phyloP scores from a whole-genome alignment of 2,888 invertebrate genomes.

The Aelia acuminata region DNA sequence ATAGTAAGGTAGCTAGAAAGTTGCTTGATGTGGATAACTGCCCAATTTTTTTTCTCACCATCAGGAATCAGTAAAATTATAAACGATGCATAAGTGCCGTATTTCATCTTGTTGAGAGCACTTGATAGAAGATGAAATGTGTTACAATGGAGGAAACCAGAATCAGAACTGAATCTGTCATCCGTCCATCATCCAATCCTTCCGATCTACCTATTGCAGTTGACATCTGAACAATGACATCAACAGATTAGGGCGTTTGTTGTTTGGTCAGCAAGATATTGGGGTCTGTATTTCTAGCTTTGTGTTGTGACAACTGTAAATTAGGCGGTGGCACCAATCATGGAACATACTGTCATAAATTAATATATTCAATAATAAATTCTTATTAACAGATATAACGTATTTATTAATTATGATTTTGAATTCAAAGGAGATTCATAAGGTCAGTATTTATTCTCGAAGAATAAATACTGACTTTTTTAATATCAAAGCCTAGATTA shows the following conservation, averaged over 20 bases:
- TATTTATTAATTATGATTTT: too few species aligned
- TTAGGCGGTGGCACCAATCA: neutral
- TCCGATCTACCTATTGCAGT: constrained; percentile 29
- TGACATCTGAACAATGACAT: constrained; percentile 21
- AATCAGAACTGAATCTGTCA: constrained; percentile 10
- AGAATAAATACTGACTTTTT: too few species aligned
- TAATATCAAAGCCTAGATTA: too few species aligned
- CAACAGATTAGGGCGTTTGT: constrained; percentile 29
- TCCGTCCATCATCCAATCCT: constrained; percentile 8
- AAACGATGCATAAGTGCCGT: too few species aligned
- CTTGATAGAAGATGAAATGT: neutral
- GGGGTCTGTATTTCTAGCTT: neutral
- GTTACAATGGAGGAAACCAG: neutral
- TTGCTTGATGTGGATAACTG: too few species aligned
- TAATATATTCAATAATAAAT: neutral
- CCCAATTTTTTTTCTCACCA: too few species aligned
- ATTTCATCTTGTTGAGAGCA: neutral
- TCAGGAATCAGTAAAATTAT: too few species aligned
- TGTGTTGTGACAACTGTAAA: constrained; percentile 7
- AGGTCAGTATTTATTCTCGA: too few species aligned
- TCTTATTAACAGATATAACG: neutral
- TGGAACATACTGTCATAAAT: neutral
- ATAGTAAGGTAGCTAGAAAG: too few species aligned
- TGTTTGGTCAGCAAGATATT: constrained; percentile 4
- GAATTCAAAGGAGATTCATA: too few species aligned